A percentile compares a stretch with the other conserved stretches of the same genome.
phyloP scores from a whole-genome alignment of 1,140 invertebrate species.

The Sycophaga agraensis region DNA sequence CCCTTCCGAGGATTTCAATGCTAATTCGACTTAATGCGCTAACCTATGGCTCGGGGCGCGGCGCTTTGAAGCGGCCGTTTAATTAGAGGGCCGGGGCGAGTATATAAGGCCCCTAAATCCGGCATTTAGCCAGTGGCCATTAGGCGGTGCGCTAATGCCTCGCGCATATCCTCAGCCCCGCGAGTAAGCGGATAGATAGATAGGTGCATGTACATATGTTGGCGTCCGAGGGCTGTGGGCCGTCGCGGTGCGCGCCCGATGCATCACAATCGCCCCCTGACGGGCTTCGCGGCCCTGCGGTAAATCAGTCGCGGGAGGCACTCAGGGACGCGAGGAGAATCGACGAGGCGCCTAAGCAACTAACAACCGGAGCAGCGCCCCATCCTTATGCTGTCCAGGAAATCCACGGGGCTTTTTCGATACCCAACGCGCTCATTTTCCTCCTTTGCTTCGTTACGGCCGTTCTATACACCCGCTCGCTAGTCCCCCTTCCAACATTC shows the following conservation, averaged over 20 bases:
- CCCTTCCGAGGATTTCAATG: constrained; percentile 4
- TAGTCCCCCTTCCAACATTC: no score
- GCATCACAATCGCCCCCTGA: constrained; percentile 13
- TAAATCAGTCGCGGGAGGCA: constrained; percentile 18
- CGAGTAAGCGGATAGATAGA: no score
- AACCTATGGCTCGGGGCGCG: background rate
- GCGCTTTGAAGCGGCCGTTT: background rate
- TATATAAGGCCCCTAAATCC: constrained; percentile 21
- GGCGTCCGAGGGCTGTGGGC: no score
- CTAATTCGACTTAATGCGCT: constrained; percentile 20
- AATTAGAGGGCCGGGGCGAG: constrained; percentile 3
- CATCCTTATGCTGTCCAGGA: no score
- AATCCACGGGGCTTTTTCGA: no score
- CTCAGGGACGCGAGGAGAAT: background rate
- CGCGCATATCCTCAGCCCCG: background rate
- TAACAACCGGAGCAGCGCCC: no score
- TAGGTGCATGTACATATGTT: no score
- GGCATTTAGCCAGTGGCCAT: constrained; percentile 20
- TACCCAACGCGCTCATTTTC: no score
- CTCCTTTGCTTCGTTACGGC: no score
- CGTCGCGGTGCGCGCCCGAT: background rate
- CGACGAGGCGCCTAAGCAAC: no score
- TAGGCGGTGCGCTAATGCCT: background rate
- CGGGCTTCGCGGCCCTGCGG: background rate
- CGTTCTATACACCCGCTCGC: no score